A percentile compares a stretch with the other conserved stretches of the same genome.
Evolutionary conservation across 2,888 invertebrate species (phyloP).

Genomic region (Exephanes ischioxanthus): DNA sequence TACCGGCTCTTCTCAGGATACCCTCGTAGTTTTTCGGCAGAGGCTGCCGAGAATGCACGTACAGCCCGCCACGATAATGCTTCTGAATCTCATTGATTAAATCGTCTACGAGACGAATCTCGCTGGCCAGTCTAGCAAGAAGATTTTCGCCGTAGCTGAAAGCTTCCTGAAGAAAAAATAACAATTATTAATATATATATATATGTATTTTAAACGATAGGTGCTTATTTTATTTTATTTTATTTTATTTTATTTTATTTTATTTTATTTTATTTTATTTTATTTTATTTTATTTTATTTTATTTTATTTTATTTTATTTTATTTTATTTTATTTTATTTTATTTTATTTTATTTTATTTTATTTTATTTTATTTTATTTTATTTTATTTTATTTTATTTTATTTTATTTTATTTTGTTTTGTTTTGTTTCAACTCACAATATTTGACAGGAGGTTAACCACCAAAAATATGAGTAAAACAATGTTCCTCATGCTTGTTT

Average conservation of each 20-base stretch:
- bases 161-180: constrained; percentile 24
- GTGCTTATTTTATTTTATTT: not conserved
- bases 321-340: not conserved
- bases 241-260: not conserved
- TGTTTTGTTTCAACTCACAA: constrained; percentile 53
- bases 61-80: constrained; percentile 7
- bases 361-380: not conserved
- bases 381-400: constrained; percentile 18
- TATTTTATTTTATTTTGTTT: not conserved
- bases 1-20: not conserved
- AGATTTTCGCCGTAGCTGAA: constrained; percentile 9
- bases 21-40: not conserved
- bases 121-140: constrained; percentile 1
- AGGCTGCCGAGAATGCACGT: not conserved
- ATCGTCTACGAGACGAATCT: constrained; percentile 15
- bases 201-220: not conserved
- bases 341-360: not conserved
- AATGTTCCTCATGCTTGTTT: constrained; percentile 55
- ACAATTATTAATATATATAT: not conserved
- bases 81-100: constrained; percentile 5
- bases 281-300: not conserved
- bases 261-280: too few relatives aligned
- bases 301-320: not conserved
- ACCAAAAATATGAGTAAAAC: constrained; percentile 46
- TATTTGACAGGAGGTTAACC: constrained; percentile 18